phyloP scores from a whole-genome alignment of 2,113 vertebrate genomes.

The Bombycilla garrulus region DNA sequence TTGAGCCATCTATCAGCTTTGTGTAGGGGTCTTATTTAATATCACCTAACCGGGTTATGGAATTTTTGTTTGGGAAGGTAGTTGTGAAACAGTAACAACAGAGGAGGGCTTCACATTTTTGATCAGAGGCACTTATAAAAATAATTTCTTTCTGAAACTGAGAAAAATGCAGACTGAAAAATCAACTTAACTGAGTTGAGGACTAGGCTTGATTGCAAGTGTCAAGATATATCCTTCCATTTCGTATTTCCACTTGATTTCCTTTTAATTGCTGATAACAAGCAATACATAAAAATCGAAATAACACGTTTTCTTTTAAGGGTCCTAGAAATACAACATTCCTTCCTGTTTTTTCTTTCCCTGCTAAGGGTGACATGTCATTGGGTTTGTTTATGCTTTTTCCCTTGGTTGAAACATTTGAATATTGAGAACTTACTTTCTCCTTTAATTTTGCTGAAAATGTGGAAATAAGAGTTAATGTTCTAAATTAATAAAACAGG shows the following conservation, averaged over 20 bases:
- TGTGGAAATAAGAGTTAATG: neutral
- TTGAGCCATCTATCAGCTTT: neutral
- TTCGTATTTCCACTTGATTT: neutral
- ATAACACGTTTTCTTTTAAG: accelerated
- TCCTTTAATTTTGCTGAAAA: neutral
- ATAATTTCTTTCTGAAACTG: neutral
- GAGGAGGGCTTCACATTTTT: neutral
- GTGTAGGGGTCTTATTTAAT: neutral
- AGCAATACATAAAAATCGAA: neutral
- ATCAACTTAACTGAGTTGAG: neutral
- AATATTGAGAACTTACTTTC: neutral
- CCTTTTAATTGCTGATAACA: neutral
- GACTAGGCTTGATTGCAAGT: neutral
- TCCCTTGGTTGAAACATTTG: neutral
- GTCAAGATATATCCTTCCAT: neutral
- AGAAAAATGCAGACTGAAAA: neutral
- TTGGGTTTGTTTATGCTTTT: neutral
- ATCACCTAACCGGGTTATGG: neutral
- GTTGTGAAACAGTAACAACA: neutral
- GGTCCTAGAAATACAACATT: neutral
- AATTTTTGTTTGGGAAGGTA: neutral
- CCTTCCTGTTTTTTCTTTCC: neutral
- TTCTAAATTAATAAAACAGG: neutral
- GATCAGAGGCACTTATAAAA: neutral
- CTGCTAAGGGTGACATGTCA: neutral